Conservation (phyloP, 2,888 invertebrate species). For the Chrysodeixis includens region DNA sequence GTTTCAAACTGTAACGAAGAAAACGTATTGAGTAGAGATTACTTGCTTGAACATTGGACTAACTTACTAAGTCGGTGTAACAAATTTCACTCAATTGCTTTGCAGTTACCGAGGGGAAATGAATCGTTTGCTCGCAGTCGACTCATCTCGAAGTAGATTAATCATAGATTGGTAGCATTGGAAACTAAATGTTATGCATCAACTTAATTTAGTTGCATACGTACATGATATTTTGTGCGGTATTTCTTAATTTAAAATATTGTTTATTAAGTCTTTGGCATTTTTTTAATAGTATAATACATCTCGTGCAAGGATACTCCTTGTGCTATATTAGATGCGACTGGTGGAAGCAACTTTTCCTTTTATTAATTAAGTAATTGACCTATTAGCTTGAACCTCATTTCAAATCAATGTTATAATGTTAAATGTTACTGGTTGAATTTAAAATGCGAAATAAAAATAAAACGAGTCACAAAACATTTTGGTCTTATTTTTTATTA, state of each 20-base stretch:
- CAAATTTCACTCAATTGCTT: constrained; percentile 24
- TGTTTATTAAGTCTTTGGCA: constrained; percentile 21
- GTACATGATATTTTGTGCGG: not conserved
- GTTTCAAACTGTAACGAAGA: constrained; percentile 15
- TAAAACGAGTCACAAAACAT: not conserved
- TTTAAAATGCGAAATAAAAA: constrained; percentile 7
- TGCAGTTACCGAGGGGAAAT: constrained; percentile 21
- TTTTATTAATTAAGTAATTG: constrained; percentile 18
- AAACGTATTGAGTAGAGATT: constrained; percentile 18
- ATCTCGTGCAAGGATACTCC: constrained; percentile 59
- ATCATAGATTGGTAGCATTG: constrained; percentile 5
- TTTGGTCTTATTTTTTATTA: not conserved
- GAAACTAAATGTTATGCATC: constrained; percentile 17
- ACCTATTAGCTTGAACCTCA: constrained; percentile 17
- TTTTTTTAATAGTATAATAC: constrained; percentile 33
- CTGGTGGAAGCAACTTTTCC: constrained; percentile 53
- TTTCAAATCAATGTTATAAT: not conserved
- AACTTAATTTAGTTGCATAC: constrained; percentile 5
- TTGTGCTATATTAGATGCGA: constrained; percentile 31
- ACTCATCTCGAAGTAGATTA: constrained; percentile 7
- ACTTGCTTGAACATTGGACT: constrained; percentile 15
- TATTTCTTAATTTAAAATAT: constrained; percentile 15
- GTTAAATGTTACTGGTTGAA: constrained; percentile 6
- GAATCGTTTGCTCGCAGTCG: constrained; percentile 14
- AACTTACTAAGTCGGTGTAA: constrained; percentile 34